Evolutionary conservation across 2,888 invertebrate species (phyloP).

Genomic region (Strigamia maritima): DNA sequence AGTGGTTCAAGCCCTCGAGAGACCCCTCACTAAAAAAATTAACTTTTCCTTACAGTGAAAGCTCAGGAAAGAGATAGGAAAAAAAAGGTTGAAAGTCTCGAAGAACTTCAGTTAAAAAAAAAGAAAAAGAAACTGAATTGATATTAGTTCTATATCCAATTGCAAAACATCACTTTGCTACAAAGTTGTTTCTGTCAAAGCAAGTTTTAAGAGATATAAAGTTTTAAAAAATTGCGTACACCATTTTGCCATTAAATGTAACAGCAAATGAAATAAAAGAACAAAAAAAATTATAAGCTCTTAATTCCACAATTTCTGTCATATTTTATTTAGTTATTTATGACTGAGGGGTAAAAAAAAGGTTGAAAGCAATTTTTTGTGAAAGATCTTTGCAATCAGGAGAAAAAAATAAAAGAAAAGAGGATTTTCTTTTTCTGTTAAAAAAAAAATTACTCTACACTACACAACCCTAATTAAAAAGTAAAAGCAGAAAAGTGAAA

Average conservation of each 20-base stretch:
- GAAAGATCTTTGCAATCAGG: too few species aligned
- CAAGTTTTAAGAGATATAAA: not conserved
- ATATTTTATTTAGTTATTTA: too few species aligned
- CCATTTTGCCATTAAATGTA: not conserved
- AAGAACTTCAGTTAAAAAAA: not conserved
- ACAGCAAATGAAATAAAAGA: not conserved
- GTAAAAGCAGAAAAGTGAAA: too few species aligned
- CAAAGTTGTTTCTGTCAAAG: not conserved
- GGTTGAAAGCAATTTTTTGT: too few species aligned
- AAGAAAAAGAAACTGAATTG: not conserved
- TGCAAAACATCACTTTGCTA: not conserved
- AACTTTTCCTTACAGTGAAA: not conserved
- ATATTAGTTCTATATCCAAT: conserved; percentile 15
- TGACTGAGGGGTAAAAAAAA: too few species aligned
- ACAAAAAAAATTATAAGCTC: too few species aligned
- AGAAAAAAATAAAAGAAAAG: too few species aligned
- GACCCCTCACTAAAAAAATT: conserved; percentile 9
- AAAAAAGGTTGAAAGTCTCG: not conserved
- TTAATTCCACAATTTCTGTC: too few species aligned
- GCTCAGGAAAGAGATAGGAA: not conserved
- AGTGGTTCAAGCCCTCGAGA: conserved; percentile 2
- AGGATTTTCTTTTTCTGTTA: too few species aligned
- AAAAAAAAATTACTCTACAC: too few species aligned
- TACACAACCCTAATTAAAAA: too few species aligned
- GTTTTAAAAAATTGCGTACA: not conserved